Evolutionary conservation across 2,797 vertebrate species (phyloP).

Genomic region (Paratrypauchen microcephalus): DNA sequence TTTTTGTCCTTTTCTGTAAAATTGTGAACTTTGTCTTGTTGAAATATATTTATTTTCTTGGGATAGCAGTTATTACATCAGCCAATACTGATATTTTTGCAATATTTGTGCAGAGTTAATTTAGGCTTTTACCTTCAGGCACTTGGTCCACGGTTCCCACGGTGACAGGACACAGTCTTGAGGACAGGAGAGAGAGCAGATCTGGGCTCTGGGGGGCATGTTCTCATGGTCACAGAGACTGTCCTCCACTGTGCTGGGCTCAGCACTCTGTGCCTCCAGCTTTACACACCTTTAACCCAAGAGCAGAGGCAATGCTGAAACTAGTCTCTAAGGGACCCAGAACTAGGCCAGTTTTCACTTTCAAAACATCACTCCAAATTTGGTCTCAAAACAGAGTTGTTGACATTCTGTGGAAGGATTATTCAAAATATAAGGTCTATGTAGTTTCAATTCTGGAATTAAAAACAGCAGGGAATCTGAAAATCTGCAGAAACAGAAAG

Average conservation of each 20-base stretch:
- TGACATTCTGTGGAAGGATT: slow-evolving; percentile 8
- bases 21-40: neutral
- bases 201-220: slow-evolving; percentile 76
- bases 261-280: slow-evolving; percentile 55
- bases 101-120: neutral
- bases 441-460: neutral
- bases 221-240: slow-evolving; percentile 83
- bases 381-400: slow-evolving; percentile 14
- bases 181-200: slow-evolving; percentile 87
- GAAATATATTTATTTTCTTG: too few relatives aligned
- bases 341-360: slow-evolving; percentile 24
- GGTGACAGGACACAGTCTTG: slow-evolving; percentile 87
- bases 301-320: slow-evolving; percentile 36
- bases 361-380: slow-evolving; percentile 23
- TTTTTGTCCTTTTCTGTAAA: neutral
- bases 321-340: slow-evolving; percentile 29
- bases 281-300: slow-evolving; percentile 82
- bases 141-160: slow-evolving; percentile 91
- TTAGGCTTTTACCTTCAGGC: slow-evolving; percentile 81
- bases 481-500: neutral
- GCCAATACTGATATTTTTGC: neutral
- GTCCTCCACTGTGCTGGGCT: slow-evolving; percentile 70
- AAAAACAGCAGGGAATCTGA: neutral
- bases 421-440: neutral
- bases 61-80: too few relatives aligned